Base-by-base conservation (phyloP, 1,140 invertebrate species). In the Fopius arisanus region DNA sequence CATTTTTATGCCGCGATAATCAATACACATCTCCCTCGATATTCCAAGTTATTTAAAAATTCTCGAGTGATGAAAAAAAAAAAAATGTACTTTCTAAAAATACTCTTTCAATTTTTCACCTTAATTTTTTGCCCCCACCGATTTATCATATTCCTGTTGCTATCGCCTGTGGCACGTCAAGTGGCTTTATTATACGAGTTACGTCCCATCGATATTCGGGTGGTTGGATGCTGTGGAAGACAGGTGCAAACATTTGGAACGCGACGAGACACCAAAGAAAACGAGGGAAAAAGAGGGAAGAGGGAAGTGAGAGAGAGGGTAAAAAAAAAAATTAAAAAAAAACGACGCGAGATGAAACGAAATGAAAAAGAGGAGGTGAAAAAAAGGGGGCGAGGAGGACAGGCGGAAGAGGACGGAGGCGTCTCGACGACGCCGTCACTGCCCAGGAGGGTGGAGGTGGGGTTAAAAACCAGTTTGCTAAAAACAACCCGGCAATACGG, bases 191-290 rank as follows among this genome's bases (percentile, higher is more conserved):
- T 26, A 59, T 28, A 59, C 21, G 19, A 7, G 23, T 26, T 59
- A 26, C 37, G 16, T 67, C 66, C 37, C 37, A 10, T 66, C 29
- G 33, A 37, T 33, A 31, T 67, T 43, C 33, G 26, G 19, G 33
- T 48, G 37, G 19, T 23, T 59, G 33, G 12, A 37, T 37, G 33
- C 12, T 63, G 48, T 14, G 65, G 40, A 43, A 59, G 75, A 76
- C 75, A 76, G 75, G 75, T 76, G 75, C 75, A 76, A 73, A 73
- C 63, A 76, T 76, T 76, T 76, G 71, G 72, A 76, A 68, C 72
- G 72, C 72, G 65, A 67, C 72, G 65, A 69, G 67, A 69, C 67
- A 28, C 23, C 28, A 16, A 48, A 69, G 26, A 28, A 51, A 69
- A 69, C 41, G 51, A 29, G 66, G 28, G 66, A 67, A 67, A 67